phyloP scores from a whole-genome alignment of 1,140 invertebrate species.

The Coptotermes formosanus region DNA sequence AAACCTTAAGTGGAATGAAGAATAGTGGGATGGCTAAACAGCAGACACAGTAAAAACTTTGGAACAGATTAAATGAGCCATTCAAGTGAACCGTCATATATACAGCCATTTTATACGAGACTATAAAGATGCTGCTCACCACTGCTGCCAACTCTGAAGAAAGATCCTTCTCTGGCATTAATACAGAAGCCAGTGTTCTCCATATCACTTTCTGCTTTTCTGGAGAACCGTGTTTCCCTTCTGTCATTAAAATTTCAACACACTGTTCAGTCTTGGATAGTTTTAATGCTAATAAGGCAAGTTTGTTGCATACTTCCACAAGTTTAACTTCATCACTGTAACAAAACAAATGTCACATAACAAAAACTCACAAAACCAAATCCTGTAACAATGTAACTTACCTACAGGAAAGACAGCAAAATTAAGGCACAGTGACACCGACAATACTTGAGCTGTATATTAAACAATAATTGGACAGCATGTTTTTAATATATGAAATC shows the following conservation, averaged over 20 bases:
- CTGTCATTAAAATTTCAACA: conserved; percentile 37
- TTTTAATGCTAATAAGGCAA: conserved; percentile 38
- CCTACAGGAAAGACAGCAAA: too few relatives aligned
- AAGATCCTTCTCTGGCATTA: conserved; percentile 38
- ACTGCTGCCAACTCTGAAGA: conserved; percentile 11
- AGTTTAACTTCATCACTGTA: conserved; percentile 45
- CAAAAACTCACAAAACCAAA: too few relatives aligned
- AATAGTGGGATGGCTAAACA: too few relatives aligned
- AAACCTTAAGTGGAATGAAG: too few relatives aligned
- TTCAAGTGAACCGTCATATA: neutral
- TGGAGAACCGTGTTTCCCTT: neutral
- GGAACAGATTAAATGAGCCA: too few relatives aligned
- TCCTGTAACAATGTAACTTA: too few relatives aligned
- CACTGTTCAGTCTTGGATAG: conserved; percentile 40
- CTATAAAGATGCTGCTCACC: conserved; percentile 9
- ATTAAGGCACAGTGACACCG: too few relatives aligned
- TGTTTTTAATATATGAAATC: too few relatives aligned
- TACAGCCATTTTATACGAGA: neutral
- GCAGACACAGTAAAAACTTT: too few relatives aligned
- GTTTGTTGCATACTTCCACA: conserved; percentile 41
- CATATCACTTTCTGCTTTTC: conserved; percentile 41
- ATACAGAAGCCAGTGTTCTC: conserved; percentile 40
- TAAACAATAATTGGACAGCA: too few relatives aligned
- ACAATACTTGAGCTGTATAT: too few relatives aligned
- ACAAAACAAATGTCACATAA: conserved; percentile 29